A percentile compares a stretch with the other conserved stretches of the same genome.
These are phyloP conservation scores for Trachymyrmex septentrionalis DNA, from an alignment of 1,140 invertebrate species.

Conservation along the genomic window DNA sequence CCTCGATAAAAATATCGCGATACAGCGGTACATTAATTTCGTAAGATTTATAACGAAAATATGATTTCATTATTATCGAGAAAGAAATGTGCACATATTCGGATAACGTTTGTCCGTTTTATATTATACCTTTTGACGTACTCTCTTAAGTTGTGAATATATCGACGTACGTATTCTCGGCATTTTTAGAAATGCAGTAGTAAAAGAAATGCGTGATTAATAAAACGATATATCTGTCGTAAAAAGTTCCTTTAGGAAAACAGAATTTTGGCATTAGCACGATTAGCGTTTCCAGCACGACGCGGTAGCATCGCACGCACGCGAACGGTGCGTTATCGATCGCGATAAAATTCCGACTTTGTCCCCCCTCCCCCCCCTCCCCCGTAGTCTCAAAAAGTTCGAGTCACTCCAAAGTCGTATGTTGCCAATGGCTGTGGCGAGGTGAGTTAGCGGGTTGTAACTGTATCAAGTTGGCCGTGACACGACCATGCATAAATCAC, in stretches of 20 bases:
- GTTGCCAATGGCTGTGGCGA: conserved; percentile 68
- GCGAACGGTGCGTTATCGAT: conserved; percentile 36
- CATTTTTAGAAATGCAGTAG: background rate
- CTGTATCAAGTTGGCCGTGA: conserved; percentile 85
- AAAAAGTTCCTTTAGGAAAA: background rate
- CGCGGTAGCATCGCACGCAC: conserved; percentile 31
- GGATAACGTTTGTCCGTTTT: background rate
- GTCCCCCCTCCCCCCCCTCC: too few species aligned
- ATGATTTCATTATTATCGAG: conserved; percentile 1
- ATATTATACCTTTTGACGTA: background rate
- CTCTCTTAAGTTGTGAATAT: background rate
- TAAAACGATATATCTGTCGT: background rate
- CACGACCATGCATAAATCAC: conserved; percentile 85
- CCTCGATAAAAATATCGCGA: background rate
- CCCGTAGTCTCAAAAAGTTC: conserved; percentile 52
- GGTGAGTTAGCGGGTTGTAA: conserved; percentile 84
- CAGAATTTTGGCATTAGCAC: background rate
- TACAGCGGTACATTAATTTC: conserved; percentile 8
- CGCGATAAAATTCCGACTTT: conserved; percentile 44
- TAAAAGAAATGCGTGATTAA: background rate
- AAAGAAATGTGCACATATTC: background rate
- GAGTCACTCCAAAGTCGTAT: conserved; percentile 50
- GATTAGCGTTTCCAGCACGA: conserved; percentile 1
- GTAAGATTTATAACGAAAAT: background rate
- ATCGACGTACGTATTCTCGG: too few species aligned